Conservation (phyloP, 2,797 vertebrate genomes). For the Danio jaintianensis region DNA sequence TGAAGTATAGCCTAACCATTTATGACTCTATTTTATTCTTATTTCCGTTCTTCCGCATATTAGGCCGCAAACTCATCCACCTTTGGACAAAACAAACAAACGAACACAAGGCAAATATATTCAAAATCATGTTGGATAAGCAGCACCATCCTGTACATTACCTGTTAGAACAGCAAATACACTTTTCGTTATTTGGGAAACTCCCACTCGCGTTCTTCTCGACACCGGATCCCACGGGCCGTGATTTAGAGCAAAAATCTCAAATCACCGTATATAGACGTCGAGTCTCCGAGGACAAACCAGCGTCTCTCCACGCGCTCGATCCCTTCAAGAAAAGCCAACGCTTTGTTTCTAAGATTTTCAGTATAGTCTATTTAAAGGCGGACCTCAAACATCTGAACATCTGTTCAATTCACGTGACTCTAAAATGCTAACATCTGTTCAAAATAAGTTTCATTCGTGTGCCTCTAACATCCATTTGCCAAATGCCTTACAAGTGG, state of each 20-base stretch:
- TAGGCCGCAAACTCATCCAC: constrained; percentile 7
- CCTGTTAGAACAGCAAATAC: constrained; percentile 27
- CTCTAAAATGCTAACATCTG: constrained; percentile 93
- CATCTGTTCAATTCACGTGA: constrained; percentile 96
- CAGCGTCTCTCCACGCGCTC: constrained; percentile 57
- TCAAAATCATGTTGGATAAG: background rate
- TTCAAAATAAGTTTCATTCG: constrained; percentile 92
- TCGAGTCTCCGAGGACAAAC: constrained; percentile 33
- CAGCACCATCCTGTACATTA: constrained; percentile 12
- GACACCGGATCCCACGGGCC: constrained; percentile 65
- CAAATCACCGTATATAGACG: constrained; percentile 13
- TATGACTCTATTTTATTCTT: background rate
- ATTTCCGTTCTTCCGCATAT: background rate
- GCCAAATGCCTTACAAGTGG: constrained; percentile 77
- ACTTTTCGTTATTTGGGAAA: constrained; percentile 28
- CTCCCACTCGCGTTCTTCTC: constrained; percentile 55
- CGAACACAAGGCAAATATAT: background rate
- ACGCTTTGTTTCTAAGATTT: constrained; percentile 66
- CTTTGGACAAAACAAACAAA: background rate
- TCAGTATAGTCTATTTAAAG: constrained; percentile 74
- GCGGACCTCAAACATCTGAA: constrained; percentile 80
- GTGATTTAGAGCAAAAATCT: constrained; percentile 65
- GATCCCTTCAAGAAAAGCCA: constrained; percentile 61
- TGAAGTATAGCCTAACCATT: background rate
- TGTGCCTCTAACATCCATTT: constrained; percentile 88